Conservation (phyloP, 2,113 vertebrate species). For the Cheilinus undulatus region DNA sequence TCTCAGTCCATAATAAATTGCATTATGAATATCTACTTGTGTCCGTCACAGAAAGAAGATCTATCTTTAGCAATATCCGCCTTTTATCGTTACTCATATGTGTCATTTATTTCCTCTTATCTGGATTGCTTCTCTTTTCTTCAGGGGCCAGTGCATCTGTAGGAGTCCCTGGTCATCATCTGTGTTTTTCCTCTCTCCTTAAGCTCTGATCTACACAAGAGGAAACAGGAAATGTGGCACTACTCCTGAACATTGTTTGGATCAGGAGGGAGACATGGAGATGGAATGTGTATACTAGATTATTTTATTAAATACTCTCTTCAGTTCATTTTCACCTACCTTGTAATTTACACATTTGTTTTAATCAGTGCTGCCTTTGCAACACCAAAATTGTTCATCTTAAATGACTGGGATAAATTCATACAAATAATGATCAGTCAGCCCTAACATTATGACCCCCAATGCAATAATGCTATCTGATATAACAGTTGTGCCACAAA, state of each 20-base stretch:
- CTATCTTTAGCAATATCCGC: conserved; percentile 11
- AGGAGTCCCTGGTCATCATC: conserved; percentile 32
- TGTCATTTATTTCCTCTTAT: conserved; percentile 8
- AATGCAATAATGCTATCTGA: too few relatives aligned
- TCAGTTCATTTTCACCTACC: too few relatives aligned
- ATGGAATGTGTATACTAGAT: too few relatives aligned
- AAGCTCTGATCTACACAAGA: not conserved
- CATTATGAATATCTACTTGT: conserved; percentile 35
- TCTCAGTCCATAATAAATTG: conserved; percentile 22
- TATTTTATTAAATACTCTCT: too few relatives aligned
- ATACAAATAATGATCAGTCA: too few relatives aligned
- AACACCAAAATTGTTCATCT: too few relatives aligned
- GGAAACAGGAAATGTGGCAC: not conserved
- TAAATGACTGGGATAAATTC: too few relatives aligned
- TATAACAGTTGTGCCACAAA: too few relatives aligned
- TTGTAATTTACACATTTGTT: too few relatives aligned
- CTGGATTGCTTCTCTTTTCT: conserved; percentile 1
- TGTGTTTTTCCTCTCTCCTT: not conserved
- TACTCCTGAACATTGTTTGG: too few relatives aligned
- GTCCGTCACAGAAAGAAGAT: conserved; percentile 16
- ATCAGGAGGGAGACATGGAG: not conserved
- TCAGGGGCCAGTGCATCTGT: not conserved
- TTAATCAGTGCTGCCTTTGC: too few relatives aligned
- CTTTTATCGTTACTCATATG: not conserved
- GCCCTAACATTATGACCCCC: too few relatives aligned